phyloP scores from a whole-genome alignment of 2,888 invertebrate genomes.

The Acanthosepion pharaonis region DNA sequence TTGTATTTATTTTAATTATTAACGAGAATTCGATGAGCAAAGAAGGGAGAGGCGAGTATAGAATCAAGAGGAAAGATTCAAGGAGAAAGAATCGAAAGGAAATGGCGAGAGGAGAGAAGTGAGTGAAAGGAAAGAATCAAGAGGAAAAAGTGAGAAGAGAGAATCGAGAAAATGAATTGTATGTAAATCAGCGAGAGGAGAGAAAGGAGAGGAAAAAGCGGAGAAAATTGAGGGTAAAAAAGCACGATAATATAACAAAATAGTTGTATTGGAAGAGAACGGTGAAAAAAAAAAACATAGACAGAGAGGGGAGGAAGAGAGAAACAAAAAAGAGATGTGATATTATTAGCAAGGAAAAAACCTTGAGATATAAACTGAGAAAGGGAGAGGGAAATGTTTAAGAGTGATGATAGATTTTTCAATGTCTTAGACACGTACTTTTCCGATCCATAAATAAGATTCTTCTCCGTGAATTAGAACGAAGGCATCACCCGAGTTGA shows the following conservation, averaged over 20 bases:
- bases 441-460: conserved; percentile 88
- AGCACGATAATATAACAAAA: background rate
- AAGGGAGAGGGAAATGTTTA: background rate
- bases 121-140: background rate
- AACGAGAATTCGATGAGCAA: no score
- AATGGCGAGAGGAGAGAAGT: background rate
- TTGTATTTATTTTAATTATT: no score
- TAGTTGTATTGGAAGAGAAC: background rate
- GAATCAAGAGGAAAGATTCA: no score
- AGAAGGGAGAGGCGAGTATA: no score
- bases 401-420: background rate
- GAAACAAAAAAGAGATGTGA: background rate
- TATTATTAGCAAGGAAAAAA: background rate
- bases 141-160: background rate
- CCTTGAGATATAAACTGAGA: background rate
- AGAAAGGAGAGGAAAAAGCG: background rate
- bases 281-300: background rate
- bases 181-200: background rate
- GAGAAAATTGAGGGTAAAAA: no score
- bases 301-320: background rate
- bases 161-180: background rate
- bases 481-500: conserved; percentile 87
- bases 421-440: conserved; percentile 75
- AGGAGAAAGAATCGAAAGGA: no score
- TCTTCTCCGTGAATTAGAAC: conserved; percentile 80